Base-by-base conservation (phyloP, 1,140 invertebrate genomes). In the Pemphigus obesinymphae region DNA sequence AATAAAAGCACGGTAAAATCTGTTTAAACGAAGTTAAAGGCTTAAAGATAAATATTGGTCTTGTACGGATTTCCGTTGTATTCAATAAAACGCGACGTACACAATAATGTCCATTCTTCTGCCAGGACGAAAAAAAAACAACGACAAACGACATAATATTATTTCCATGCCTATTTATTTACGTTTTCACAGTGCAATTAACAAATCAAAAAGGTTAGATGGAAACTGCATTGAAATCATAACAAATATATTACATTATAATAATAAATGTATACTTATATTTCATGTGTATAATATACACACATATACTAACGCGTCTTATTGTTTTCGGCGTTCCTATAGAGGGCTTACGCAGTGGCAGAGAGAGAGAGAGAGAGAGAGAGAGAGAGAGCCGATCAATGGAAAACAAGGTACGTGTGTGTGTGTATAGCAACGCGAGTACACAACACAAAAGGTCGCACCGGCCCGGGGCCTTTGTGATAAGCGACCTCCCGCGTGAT, bases 401-500 rank as follows among this genome's bases (percentile, higher is more conserved):
- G 70, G 29, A 6, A 73, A 73, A 73, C 70, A 73, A 73, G 45
- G 70, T 73, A 48, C n/a, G n/a, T n/a, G 43, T 78, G 48, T 76
- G 73, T 80, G 76, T 80, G 55, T 80, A 80, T 80, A 80, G 76
- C 76, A 80, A 80, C 76, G 76, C 53, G n/a, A 80, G 37, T 58
- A 61, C 76, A 80, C 76, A 80, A 80, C 76, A 80, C 55, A 61
- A 80, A 80, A 80, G 76, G 76, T 80, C 76, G 76, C 76, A 61
- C 55, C 17, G 50, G 55, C 76, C 55, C 31, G 76, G 37, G 55
- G 53, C 76, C 76, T 80, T 80, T 80, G 53, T 80, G 76, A 80
- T 80, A 80, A 80, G 76, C 76, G 76, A 80, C 76, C 76, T 80
- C 76, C 55, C 55, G 55, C 55, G 76, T 80, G 76, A 80, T 80